phyloP scores from a whole-genome alignment of 1,140 invertebrate species.

The Drosophila nasuta region DNA sequence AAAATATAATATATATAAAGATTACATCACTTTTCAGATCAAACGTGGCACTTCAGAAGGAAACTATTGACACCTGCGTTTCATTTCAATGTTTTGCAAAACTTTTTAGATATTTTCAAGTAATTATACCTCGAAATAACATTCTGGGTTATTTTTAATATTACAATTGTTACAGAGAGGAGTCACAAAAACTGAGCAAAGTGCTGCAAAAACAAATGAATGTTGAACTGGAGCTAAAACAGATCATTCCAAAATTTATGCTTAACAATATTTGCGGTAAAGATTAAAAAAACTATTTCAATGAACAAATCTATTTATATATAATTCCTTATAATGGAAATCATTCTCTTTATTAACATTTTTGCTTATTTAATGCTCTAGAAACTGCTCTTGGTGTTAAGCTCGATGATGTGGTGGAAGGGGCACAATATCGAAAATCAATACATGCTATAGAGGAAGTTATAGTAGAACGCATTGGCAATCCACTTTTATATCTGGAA shows the following conservation, averaged over 20 bases:
- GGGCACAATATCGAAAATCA: conserved; percentile 62
- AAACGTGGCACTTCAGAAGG: conserved; percentile 91
- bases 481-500: conserved; percentile 60
- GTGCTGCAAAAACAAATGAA: conserved; percentile 41
- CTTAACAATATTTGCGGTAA: conserved; percentile 92
- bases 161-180: conserved; percentile 39
- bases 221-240: conserved; percentile 72
- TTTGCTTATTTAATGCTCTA: too few relatives aligned
- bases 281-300: not conserved
- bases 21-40: conserved; percentile 47
- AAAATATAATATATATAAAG: not conserved
- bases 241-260: conserved; percentile 89
- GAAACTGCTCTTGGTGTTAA: conserved; percentile 93
- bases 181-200: conserved; percentile 67
- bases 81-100: conserved; percentile 93
- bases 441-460: conserved; percentile 66
- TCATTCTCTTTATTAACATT: not conserved
- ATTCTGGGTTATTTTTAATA: not conserved
- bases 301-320: not conserved
- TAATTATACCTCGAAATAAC: conserved; percentile 50
- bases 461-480: conserved; percentile 57
- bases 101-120: conserved; percentile 90
- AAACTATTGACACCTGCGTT: too few relatives aligned
- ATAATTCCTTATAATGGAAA: not conserved
- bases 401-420: conserved; percentile 63